phyloP scores from a whole-genome alignment of 2,888 invertebrate species.

The Omphaloscelis lunosa region DNA sequence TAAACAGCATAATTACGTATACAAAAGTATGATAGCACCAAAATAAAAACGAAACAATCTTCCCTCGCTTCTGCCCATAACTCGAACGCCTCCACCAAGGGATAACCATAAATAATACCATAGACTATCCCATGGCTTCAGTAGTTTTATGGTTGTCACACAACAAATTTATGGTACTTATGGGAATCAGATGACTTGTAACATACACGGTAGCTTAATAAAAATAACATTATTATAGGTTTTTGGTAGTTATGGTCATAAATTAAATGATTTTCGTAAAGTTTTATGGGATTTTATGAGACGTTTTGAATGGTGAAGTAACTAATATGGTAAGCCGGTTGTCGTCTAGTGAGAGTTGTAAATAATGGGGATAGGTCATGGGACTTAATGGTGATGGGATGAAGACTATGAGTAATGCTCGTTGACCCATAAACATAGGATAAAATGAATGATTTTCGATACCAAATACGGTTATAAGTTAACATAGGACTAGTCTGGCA shows the following conservation, averaged over 20 bases:
- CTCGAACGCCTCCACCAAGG: conserved; percentile 62
- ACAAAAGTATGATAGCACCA: neutral
- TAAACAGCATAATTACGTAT: neutral
- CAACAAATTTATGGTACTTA: conserved; percentile 78
- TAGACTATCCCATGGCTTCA: conserved; percentile 74
- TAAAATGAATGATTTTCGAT: neutral
- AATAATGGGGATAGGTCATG: conserved; percentile 54
- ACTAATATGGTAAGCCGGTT: conserved; percentile 47
- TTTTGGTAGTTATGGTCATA: conserved; percentile 57
- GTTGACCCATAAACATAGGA: neutral
- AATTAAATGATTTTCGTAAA: conserved; percentile 63
- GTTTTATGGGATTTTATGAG: conserved; percentile 56
- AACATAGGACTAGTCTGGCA: neutral
- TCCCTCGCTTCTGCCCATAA: conserved; percentile 33
- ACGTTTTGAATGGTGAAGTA: conserved; percentile 35
- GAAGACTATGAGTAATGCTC: conserved; percentile 1
- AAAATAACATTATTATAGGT: conserved; percentile 53
- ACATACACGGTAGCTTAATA: conserved; percentile 63
- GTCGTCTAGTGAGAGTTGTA: conserved; percentile 43
- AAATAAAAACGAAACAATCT: neutral
- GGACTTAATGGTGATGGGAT: conserved; percentile 35
- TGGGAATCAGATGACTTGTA: conserved; percentile 52
- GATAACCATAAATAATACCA: conserved; percentile 82
- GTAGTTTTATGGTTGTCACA: conserved; percentile 82
- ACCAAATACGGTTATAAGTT: neutral